Conservation (phyloP, 2,113 vertebrate genomes). For the Engystomops pustulosus region DNA sequence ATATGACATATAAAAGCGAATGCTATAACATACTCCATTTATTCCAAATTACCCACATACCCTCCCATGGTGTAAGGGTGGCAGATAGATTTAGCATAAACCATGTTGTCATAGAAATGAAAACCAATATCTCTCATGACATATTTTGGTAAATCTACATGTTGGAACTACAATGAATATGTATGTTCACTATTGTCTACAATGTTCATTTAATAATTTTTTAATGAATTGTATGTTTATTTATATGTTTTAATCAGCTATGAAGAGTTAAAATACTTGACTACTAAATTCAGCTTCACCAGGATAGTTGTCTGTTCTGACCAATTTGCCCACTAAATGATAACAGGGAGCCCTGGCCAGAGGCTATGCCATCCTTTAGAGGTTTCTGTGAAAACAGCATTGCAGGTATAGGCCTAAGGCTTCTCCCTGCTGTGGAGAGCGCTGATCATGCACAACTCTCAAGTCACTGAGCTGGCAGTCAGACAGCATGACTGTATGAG, state of each 20-base stretch:
- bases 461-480: conserved; percentile 21
- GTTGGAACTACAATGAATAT: too few species aligned
- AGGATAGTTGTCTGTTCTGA: conserved; percentile 52
- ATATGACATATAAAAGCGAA: too few species aligned
- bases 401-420: conserved; percentile 45
- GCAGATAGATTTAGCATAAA: too few species aligned
- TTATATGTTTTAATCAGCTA: background rate
- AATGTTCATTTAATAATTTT: background rate
- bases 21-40: too few species aligned
- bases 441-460: conserved; percentile 49
- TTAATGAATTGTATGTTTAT: background rate
- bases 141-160: too few species aligned
- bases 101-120: too few species aligned
- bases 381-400: conserved; percentile 18
- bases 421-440: conserved; percentile 37
- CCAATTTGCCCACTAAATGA: conserved; percentile 55
- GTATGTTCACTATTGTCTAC: too few species aligned
- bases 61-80: too few species aligned
- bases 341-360: conserved; percentile 31
- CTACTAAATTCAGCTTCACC: conserved; percentile 14
- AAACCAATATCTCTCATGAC: too few species aligned
- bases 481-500: background rate
- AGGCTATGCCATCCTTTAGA: conserved; percentile 49
- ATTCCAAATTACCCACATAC: too few species aligned
- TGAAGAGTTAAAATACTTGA: conserved; percentile 27